Percentiles rank a stretch among this genome's conserved stretches.
Evolutionary conservation across 1,140 invertebrate species (phyloP).

Genomic region (Homarus americanus): DNA sequence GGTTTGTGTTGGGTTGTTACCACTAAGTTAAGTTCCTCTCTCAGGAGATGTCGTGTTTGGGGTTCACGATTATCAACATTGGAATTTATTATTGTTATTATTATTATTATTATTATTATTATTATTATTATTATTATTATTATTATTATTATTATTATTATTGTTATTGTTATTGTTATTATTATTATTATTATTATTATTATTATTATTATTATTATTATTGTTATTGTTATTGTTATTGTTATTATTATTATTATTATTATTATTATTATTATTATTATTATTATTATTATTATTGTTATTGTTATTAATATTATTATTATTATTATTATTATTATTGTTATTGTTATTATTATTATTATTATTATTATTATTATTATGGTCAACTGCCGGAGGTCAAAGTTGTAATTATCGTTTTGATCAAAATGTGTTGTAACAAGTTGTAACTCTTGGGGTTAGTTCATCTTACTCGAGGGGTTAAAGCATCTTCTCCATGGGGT

Average conservation of each 20-base stretch:
- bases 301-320: neutral
- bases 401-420: no score
- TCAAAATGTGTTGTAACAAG: no score
- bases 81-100: neutral
- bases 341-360: neutral
- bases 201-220: neutral
- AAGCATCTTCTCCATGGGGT: no score
- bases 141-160: neutral
- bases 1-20: no score
- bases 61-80: no score
- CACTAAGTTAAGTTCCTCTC: no score
- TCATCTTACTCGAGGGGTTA: no score
- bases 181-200: neutral
- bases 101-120: neutral
- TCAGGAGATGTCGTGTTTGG: no score
- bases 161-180: neutral
- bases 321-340: slow-evolving; percentile 10
- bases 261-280: slow-evolving; percentile 12
- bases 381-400: no score
- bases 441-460: no score
- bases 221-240: slow-evolving; percentile 1
- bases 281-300: neutral
- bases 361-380: no score
- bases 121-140: neutral
- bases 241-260: slow-evolving; percentile 14